Conservation (phyloP, 2,888 invertebrate genomes). For the Atethmia centrago region DNA sequence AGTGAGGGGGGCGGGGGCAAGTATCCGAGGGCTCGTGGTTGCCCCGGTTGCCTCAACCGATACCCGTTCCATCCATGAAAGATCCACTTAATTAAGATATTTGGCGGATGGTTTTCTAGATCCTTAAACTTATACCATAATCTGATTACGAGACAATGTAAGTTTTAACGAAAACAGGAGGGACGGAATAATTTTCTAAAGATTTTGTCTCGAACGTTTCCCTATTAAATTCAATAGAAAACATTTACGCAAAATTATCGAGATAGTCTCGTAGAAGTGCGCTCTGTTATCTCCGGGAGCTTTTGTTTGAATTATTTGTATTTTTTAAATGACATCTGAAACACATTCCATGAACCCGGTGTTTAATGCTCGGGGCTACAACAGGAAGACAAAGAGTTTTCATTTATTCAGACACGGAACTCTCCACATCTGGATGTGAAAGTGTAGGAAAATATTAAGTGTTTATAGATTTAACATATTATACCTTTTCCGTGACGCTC, state of each 20-base stretch:
- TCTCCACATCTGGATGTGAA: constrained; percentile 49
- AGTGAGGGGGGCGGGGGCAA: constrained; percentile 67
- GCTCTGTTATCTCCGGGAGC: constrained; percentile 35
- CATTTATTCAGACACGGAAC: constrained; percentile 66
- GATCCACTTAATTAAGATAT: constrained; percentile 68
- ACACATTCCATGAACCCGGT: constrained; percentile 41
- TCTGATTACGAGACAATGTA: constrained; percentile 72
- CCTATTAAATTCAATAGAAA: constrained; percentile 49
- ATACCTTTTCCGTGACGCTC: background rate
- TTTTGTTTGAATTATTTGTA: constrained; percentile 67
- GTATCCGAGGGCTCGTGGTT: constrained; percentile 65
- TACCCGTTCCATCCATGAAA: constrained; percentile 62
- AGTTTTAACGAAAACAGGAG: constrained; percentile 64
- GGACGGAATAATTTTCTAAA: constrained; percentile 65
- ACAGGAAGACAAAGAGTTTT: constrained; percentile 67
- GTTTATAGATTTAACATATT: constrained; percentile 27
- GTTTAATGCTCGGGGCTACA: constrained; percentile 59
- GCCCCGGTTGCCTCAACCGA: constrained; percentile 60
- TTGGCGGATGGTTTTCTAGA: constrained; percentile 66
- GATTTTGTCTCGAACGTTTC: constrained; percentile 56
- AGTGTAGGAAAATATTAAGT: constrained; percentile 29
- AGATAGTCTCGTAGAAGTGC: constrained; percentile 18
- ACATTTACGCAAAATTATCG: constrained; percentile 47
- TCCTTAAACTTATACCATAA: constrained; percentile 69
- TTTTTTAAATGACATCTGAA: constrained; percentile 52